phyloP scores from a whole-genome alignment of 37 sponge, comb jelly and placozoan genomes.

The Ephydatia muelleri region DNA sequence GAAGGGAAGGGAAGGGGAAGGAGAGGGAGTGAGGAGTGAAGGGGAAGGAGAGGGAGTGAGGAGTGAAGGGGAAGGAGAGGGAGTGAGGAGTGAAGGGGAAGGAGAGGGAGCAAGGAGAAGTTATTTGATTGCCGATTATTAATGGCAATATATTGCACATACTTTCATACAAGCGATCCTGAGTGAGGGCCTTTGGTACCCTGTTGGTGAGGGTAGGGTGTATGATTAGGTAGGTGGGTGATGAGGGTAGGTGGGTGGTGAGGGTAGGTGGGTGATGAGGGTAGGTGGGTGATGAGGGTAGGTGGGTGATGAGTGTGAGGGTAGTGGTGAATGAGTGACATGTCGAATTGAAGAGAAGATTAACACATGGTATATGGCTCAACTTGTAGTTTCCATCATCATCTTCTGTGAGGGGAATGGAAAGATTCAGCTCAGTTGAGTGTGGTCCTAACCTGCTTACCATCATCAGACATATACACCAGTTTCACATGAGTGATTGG shows the following conservation, averaged over 20 bases:
- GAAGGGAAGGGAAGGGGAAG: background rate
- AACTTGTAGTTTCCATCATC: background rate
- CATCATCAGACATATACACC: slow-evolving; percentile 81
- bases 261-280: background rate
- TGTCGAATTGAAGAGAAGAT: no score
- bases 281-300: background rate
- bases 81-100: no score
- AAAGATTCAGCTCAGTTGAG: background rate
- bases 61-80: no score
- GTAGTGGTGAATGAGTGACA: background rate
- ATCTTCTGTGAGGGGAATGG: background rate
- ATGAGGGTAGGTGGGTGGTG: background rate
- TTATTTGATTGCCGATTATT: no score
- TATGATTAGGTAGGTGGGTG: background rate
- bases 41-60: background rate
- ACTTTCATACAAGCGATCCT: slow-evolving; percentile 73
- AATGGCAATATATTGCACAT: no score
- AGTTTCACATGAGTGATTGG: slow-evolving; percentile 77
- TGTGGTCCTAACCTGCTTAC: background rate
- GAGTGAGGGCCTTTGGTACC: slow-evolving; percentile 7
- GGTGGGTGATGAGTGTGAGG: background rate
- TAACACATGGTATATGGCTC: background rate
- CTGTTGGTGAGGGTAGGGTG: slow-evolving; percentile 6
- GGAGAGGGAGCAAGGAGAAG: no score
- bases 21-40: no score